A percentile compares a stretch with the other conserved stretches of the same genome.
phyloP scores from a whole-genome alignment of 2,113 vertebrate species.

The Trematocara stigmaticum region DNA sequence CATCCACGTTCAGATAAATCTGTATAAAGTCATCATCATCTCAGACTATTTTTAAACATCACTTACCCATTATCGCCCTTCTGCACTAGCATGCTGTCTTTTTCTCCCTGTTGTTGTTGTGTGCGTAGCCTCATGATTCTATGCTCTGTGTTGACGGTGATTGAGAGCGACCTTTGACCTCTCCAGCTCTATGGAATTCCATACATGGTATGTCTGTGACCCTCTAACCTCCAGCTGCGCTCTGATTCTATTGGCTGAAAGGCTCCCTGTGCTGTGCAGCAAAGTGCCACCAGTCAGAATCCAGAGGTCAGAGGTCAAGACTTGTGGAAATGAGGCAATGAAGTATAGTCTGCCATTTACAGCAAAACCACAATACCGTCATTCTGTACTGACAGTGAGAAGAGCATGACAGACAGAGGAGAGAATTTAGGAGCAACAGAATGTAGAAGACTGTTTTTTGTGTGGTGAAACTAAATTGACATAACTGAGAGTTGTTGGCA shows the following conservation, averaged over 20 bases:
- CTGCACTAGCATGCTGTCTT: not conserved
- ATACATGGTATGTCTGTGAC: slow-evolving; percentile 60
- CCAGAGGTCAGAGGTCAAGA: slow-evolving; percentile 47
- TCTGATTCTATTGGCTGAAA: slow-evolving; percentile 61
- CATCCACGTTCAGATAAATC: not conserved
- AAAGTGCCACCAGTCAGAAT: slow-evolving; percentile 54
- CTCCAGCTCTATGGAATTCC: slow-evolving; percentile 64
- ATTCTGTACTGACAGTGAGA: slow-evolving; percentile 34
- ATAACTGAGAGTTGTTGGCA: not conserved
- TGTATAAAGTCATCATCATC: not conserved
- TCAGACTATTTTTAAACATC: not conserved
- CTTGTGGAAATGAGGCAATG: slow-evolving; percentile 62
- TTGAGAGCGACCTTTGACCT: slow-evolving; percentile 60
- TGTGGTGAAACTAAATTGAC: not conserved
- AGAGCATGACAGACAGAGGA: not conserved
- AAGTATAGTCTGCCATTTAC: slow-evolving; percentile 42
- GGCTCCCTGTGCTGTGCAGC: slow-evolving; percentile 42
- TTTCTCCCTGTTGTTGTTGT: slow-evolving; percentile 13
- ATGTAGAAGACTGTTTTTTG: not conserved
- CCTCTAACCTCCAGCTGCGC: slow-evolving; percentile 42
- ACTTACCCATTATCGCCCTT: not conserved
- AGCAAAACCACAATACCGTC: slow-evolving; percentile 48
- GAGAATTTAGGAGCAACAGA: not conserved
- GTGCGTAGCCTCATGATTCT: slow-evolving; percentile 34
- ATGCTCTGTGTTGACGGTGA: slow-evolving; percentile 51